Evolutionary conservation across 2,888 invertebrate species (phyloP).

Genomic region (Taphrorychus bicolor): DNA sequence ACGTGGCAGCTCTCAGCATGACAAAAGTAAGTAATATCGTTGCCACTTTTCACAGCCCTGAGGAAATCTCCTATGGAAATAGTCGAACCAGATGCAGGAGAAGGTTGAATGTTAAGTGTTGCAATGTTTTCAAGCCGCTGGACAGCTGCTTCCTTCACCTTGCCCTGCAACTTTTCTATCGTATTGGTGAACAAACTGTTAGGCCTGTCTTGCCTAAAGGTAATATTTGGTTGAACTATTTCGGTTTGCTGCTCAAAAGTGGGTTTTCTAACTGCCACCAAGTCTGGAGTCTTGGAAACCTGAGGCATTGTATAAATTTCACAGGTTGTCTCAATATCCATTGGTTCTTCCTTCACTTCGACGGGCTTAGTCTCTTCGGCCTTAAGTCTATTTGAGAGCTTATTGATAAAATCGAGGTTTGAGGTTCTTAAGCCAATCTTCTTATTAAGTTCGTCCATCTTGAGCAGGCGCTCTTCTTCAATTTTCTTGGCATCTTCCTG

Average conservation of each 20-base stretch:
- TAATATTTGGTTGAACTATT: slow-evolving; percentile 37
- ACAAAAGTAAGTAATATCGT: slow-evolving; percentile 50
- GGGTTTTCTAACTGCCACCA: slow-evolving; percentile 40
- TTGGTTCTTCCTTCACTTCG: slow-evolving; percentile 43
- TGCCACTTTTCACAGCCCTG: slow-evolving; percentile 43
- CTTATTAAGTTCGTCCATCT: slow-evolving; percentile 62
- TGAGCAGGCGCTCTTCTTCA: slow-evolving; percentile 60
- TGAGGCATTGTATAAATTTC: not conserved
- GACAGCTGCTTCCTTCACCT: slow-evolving; percentile 35
- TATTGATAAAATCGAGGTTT: slow-evolving; percentile 51
- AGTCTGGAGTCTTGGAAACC: not conserved
- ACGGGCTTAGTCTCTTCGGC: slow-evolving; percentile 38
- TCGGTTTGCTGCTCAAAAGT: slow-evolving; percentile 39
- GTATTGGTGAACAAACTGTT: slow-evolving; percentile 46
- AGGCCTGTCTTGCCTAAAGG: slow-evolving; percentile 45
- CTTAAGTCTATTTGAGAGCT: slow-evolving; percentile 49
- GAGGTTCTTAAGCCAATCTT: slow-evolving; percentile 51
- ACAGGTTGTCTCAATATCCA: slow-evolving; percentile 17
- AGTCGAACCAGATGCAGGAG: not conserved
- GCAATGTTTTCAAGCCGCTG: not conserved
- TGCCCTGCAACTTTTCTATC: slow-evolving; percentile 51
- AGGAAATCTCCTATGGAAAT: slow-evolving; percentile 45
- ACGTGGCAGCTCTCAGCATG: slow-evolving; percentile 52
- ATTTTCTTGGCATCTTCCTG: slow-evolving; percentile 60
- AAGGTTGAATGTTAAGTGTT: not conserved